Evolutionary conservation across 2,113 vertebrate genomes (phyloP), one percentile per base, ranked within the genome.

Genomic region (Ceratotherium simum): DNA sequence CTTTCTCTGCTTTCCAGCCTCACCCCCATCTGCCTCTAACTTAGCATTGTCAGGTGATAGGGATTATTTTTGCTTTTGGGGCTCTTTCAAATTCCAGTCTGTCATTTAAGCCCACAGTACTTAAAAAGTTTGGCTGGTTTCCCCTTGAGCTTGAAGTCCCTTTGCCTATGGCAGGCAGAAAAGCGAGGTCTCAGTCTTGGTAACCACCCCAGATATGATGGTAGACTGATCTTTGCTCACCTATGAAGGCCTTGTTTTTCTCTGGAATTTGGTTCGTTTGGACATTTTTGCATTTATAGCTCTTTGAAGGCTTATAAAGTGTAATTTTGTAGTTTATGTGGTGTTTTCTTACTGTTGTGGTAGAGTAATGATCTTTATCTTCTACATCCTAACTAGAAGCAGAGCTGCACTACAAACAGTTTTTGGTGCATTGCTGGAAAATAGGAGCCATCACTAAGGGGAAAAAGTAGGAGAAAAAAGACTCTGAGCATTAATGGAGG

Each of bases 401-500:
- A 67, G 36, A 56, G 23, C 46, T 67, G 23, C 2, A 7, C 36
- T 0, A 25, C 48, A 36, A 27, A 8, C 36, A 4, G 48, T 11
- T 58, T 91, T 65, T 8, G 18, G 14, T 21, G 23, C 78, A 42
- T 51, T 33, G 42, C 60, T 54, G 78, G 13, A 65, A 23, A 67
- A 9, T 36, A 76, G 4, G 67, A 78, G 51, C 4, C 12, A 1
- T 31, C 75, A 36, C 58, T 6, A 1, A 36, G 58, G 20, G 29
- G 51, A 18, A 16, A 2, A 33, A 31, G 13, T 9, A 12, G 62
- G 17, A 42, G 23, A 14, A 69, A 6, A 25, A 27, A 54, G 62
- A 4, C n/a, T 42, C 2, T 1, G 5, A n/a, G 36, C 42, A 0
- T 8, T 5, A 27, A 11, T 4, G 2, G 76, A 65, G 46, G 4